Conservation (phyloP, 30 jellyfish, hydroid and myxozoan genomes). For the Turritopsis rubra region DNA sequence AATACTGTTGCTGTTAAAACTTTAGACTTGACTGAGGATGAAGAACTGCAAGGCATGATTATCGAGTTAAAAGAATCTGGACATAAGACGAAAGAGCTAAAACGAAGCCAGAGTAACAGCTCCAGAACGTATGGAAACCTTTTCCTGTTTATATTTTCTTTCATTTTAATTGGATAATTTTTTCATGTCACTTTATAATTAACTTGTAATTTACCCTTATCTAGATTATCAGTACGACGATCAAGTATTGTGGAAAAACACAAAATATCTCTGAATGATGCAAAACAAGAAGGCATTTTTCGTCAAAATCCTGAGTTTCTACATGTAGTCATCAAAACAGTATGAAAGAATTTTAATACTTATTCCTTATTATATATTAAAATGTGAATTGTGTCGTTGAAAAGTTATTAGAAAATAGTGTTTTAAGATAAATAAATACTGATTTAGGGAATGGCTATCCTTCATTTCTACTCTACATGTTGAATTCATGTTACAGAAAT, state of each 20-base stretch:
- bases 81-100: slow-evolving; percentile 57
- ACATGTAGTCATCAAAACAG: slow-evolving; percentile 78
- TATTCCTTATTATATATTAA: neutral
- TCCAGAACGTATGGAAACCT: slow-evolving; percentile 77
- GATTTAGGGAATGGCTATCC: no score
- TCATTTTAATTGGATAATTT: neutral
- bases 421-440: no score
- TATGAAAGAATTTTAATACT: neutral
- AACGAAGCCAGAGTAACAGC: slow-evolving; percentile 91
- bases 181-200: neutral
- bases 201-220: slow-evolving; percentile 1
- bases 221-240: slow-evolving; percentile 83
- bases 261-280: slow-evolving; percentile 78
- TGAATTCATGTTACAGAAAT: no score
- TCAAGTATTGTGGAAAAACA: slow-evolving; percentile 89
- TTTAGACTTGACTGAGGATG: slow-evolving; percentile 92
- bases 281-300: slow-evolving; percentile 75
- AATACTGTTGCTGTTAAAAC: neutral
- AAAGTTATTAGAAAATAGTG: no score
- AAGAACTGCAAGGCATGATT: slow-evolving; percentile 69
- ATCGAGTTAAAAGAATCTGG: slow-evolving; percentile 84
- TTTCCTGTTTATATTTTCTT: neutral
- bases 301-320: slow-evolving; percentile 86
- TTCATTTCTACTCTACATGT: no score
- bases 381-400: no score